Conservation (phyloP, 2,113 vertebrate genomes). For the Mola mola region DNA sequence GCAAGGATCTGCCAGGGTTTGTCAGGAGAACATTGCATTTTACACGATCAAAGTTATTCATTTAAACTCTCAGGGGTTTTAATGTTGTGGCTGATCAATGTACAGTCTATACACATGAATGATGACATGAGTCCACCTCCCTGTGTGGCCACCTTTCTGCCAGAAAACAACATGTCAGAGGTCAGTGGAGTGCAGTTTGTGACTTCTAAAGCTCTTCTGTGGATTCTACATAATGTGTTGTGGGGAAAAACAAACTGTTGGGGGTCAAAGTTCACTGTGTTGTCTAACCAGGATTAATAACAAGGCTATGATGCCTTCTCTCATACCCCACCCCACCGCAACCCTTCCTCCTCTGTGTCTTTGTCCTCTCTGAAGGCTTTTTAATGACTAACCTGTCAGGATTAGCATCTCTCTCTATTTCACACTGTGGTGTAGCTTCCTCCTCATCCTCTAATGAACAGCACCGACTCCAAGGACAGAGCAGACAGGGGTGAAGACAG, state of each 20-base stretch:
- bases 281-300: conserved; percentile 50
- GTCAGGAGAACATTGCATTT: too few relatives aligned
- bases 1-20: too few relatives aligned
- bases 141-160: too few relatives aligned
- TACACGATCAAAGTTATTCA: too few relatives aligned
- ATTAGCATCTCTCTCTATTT: conserved; percentile 73
- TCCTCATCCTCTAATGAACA: conserved; percentile 71
- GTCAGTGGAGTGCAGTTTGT: conserved; percentile 14
- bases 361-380: conserved; percentile 64
- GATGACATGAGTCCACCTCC: too few relatives aligned
- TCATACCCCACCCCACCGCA: background rate
- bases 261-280: conserved; percentile 47
- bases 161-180: conserved; percentile 14
- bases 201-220: conserved; percentile 18
- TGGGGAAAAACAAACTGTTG: conserved; percentile 7
- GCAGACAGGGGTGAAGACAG: conserved; percentile 63
- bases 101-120: too few relatives aligned
- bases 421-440: conserved; percentile 63
- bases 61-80: too few relatives aligned
- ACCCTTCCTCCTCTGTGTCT: conserved; percentile 21
- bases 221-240: conserved; percentile 16
- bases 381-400: conserved; percentile 77
- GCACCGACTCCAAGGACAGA: conserved; percentile 60
- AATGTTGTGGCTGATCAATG: too few relatives aligned
- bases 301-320: conserved; percentile 18